Evolutionary conservation across 2,888 invertebrate genomes (phyloP), one percentile per base, ranked within the genome.

Genomic region (Diaphora mendica): DNA sequence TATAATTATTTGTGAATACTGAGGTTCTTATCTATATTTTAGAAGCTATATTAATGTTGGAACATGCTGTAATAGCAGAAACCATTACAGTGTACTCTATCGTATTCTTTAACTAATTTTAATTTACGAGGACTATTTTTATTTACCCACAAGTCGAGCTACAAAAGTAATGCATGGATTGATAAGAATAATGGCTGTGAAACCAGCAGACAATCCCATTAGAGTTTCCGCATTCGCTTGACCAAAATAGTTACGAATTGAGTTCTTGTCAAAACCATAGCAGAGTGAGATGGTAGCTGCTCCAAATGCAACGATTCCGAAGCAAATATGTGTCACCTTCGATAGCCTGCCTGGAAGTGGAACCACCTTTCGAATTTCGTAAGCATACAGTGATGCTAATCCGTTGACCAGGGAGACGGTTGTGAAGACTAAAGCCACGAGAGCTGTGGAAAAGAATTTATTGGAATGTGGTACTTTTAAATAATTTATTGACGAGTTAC

Each of bases 341-440:
- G 83, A 82, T 23, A 85, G 67, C 62, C 73, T 85, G n/a, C 79
- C 81, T 4, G 80, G 75, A 26, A 86, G 70, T 8, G 64, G 72
- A 51, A 72, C 20, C 11, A 78, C 17, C 39, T 77, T 78, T 0
- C 82, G 78, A 30, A 81, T 79, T 64, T 87, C 84, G 62, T 79
- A 79, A 13, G 86, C 84, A 69, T 82, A 86, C 42, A 86, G 79
- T 1, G 86, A 86, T 26, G 86, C 59, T 11, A 86, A 67, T 3
- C 86, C 86, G 67, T 86, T 86, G 23, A 85, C 74, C 20, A 86
- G 71, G 42, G 81, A 77, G 30, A 81, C 83, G 9, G 76, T 44
- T 35, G 86, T 85, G 68, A 85, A 85, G 35, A 86, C 83, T 68
- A 86, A 55, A 23, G 86, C 85, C 30, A 85, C 84, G n/a, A 85